phyloP scores from a whole-genome alignment of 1,140 invertebrate genomes.

The Cotesia vestalis region DNA sequence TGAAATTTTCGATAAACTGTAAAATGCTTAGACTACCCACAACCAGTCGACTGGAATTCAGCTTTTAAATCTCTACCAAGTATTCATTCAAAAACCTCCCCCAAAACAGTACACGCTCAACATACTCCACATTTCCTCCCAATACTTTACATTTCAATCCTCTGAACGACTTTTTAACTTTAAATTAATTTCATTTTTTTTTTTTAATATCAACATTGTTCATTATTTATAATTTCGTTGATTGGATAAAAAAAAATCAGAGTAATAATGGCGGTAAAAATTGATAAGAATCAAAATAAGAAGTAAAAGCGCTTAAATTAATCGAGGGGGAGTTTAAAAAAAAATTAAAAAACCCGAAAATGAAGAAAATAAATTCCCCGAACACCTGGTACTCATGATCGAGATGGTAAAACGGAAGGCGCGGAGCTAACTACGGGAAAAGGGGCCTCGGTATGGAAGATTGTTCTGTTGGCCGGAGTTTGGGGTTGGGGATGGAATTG shows the following conservation, averaged over 20 bases:
- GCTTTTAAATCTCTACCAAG: conserved; percentile 18
- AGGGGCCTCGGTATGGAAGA: background rate
- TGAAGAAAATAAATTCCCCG: conserved; percentile 12
- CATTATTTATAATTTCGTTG: no score
- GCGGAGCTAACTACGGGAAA: background rate
- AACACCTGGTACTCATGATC: conserved; percentile 16
- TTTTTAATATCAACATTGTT: no score
- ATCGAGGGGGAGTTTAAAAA: background rate
- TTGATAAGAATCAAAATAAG: no score
- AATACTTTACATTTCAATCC: no score
- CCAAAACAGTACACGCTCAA: background rate
- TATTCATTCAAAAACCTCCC: conserved; percentile 1
- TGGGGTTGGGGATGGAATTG: no score
- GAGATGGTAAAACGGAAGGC: conserved; percentile 3
- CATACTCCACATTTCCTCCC: no score
- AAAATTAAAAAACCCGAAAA: background rate
- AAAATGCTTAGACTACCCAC: conserved; percentile 10
- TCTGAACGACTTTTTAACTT: no score
- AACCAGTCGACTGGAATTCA: conserved; percentile 15
- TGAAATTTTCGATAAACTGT: conserved; percentile 17
- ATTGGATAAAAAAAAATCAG: no score
- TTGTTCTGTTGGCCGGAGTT: no score
- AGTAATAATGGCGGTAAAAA: no score
- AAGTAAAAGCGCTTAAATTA: background rate
- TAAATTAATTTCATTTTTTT: no score